Percentiles rank a stretch among this genome's conserved stretches.
Evolutionary conservation across 2,888 invertebrate species (phyloP).

Genomic region (Pristionchus maxplancki): DNA sequence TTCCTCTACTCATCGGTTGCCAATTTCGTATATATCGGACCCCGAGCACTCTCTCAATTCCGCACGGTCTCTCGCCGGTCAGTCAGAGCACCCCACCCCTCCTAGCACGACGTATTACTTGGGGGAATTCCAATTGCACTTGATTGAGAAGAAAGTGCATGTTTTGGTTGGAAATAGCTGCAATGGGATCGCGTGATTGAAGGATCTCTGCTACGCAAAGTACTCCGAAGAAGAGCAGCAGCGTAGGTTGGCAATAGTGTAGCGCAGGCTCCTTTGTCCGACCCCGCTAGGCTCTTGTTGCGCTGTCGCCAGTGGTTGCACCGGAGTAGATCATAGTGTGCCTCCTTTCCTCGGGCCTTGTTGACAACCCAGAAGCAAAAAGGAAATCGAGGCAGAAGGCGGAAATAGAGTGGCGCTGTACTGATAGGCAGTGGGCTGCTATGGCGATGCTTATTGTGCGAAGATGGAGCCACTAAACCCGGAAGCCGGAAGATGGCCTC

Average conservation of each 20-base stretch:
- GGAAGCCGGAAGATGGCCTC: not conserved
- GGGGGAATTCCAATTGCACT: not conserved
- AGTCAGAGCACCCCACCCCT: too few relatives aligned
- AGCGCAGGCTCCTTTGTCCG: not conserved
- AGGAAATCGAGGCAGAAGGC: not conserved
- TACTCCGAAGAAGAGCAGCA: not conserved
- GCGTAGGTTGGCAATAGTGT: conserved; percentile 1
- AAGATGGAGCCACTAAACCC: not conserved
- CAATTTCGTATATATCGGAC: not conserved
- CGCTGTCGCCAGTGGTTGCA: not conserved
- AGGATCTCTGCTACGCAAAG: not conserved
- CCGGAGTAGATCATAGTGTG: not conserved
- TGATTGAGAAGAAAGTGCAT: not conserved
- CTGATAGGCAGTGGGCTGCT: not conserved
- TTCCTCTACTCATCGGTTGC: not conserved
- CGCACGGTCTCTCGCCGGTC: too few relatives aligned
- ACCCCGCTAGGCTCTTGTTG: not conserved
- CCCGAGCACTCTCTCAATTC: not conserved
- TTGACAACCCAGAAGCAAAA: not conserved
- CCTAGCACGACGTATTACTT: not conserved
- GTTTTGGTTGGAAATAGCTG: not conserved
- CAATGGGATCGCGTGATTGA: not conserved
- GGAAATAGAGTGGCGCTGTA: not conserved
- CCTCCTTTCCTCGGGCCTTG: not conserved
- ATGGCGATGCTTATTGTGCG: not conserved